phyloP scores from a whole-genome alignment of 1,140 invertebrate species.

The Drosophila arizonae region DNA sequence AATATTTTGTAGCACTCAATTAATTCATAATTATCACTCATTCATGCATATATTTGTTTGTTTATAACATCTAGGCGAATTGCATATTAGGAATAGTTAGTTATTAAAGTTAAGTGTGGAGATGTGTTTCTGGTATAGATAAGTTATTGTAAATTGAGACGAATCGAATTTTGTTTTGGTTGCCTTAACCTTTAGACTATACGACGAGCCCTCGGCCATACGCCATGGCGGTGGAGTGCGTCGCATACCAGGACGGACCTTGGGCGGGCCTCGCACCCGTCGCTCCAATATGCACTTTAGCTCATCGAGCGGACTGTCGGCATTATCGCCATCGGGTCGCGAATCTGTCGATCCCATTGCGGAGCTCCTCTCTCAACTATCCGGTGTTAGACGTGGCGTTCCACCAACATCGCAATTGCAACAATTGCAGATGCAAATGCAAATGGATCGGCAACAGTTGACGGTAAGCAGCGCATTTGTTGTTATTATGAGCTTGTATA shows the following conservation, averaged over 20 bases:
- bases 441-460: slow-evolving; percentile 93
- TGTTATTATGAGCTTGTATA: slow-evolving; percentile 41
- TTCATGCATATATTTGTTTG: no score
- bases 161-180: slow-evolving; percentile 37
- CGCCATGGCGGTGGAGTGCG: slow-evolving; percentile 91
- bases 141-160: not conserved
- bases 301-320: slow-evolving; percentile 90
- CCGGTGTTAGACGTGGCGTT: slow-evolving; percentile 90
- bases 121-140: not conserved
- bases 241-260: slow-evolving; percentile 91
- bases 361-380: slow-evolving; percentile 95
- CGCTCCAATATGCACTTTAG: slow-evolving; percentile 96
- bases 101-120: no score
- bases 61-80: no score
- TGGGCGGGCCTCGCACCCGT: slow-evolving; percentile 89
- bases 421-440: slow-evolving; percentile 95
- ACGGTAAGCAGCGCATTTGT: slow-evolving; percentile 84
- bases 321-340: slow-evolving; percentile 91
- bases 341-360: slow-evolving; percentile 97
- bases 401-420: slow-evolving; percentile 91
- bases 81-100: not conserved
- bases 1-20: no score
- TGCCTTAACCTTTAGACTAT: slow-evolving; percentile 85
- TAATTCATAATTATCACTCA: no score
- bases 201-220: slow-evolving; percentile 93